Percentiles rank a stretch among this genome's conserved stretches.
Evolutionary conservation across 2,113 vertebrate genomes (phyloP).

Genomic region (Columbina picui): DNA sequence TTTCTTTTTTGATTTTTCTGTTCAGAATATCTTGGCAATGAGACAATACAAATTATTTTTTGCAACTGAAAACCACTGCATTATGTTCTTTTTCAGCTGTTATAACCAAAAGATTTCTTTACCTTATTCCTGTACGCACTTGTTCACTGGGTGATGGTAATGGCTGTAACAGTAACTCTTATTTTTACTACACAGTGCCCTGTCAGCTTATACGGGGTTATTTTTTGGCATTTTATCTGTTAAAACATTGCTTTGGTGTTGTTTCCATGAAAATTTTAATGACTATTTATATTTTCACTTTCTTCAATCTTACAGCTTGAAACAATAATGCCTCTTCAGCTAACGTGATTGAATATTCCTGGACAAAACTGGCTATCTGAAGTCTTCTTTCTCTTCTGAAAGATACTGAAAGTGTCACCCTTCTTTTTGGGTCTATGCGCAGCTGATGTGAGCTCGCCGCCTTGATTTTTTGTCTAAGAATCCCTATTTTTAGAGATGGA

Average conservation of each 20-base stretch:
- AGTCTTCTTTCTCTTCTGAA: not conserved
- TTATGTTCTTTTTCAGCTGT: not conserved
- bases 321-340: not conserved
- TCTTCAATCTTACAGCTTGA: not conserved
- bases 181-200: not conserved
- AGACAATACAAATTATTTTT: not conserved
- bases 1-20: not conserved
- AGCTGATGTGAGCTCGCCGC: not conserved
- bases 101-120: not conserved
- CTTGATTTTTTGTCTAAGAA: not conserved
- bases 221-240: not conserved
- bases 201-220: not conserved
- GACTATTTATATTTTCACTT: not conserved
- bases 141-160: accelerated
- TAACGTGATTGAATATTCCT: not conserved
- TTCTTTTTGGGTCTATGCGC: not conserved
- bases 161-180: not conserved
- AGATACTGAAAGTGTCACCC: not conserved
- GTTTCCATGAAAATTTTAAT: not conserved
- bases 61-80: not conserved
- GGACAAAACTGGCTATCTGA: not conserved
- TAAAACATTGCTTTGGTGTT: not conserved
- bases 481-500: not conserved
- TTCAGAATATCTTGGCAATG: not conserved
- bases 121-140: not conserved